Conservation (phyloP, 2,888 invertebrate species). For the Chymomyza caudatula region DNA sequence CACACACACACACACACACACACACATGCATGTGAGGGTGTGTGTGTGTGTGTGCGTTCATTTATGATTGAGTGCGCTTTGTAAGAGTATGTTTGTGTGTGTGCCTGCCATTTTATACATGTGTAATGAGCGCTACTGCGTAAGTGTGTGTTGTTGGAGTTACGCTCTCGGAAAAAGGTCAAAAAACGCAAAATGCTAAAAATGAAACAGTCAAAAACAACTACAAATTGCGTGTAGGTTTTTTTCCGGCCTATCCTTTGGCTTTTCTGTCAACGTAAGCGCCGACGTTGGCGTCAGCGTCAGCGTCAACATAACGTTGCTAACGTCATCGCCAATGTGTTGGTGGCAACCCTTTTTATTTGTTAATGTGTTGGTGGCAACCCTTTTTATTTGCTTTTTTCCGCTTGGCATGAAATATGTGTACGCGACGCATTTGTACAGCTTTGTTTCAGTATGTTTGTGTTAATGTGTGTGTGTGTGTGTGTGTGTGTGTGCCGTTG, state of each 20-base stretch:
- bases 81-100: constrained; percentile 15
- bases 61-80: constrained; percentile 65
- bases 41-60: constrained; percentile 36
- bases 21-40: not conserved
- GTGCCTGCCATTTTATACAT: constrained; percentile 1
- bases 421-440: too few species aligned
- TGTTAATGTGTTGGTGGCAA: constrained; percentile 32
- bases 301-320: not conserved
- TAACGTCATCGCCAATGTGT: constrained; percentile 18
- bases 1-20: not conserved
- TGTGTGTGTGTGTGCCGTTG: constrained; percentile 13
- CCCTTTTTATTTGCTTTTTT: constrained; percentile 55
- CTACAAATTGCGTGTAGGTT: constrained; percentile 55
- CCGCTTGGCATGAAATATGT: too few species aligned
- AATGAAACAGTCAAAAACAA: constrained; percentile 55
- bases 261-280: constrained; percentile 7
- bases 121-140: constrained; percentile 47
- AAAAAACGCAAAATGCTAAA: constrained; percentile 33
- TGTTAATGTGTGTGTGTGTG: too few species aligned
- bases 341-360: not conserved
- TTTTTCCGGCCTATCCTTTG: constrained; percentile 7
- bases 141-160: constrained; percentile 17
- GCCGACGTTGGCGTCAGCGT: not conserved
- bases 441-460: too few species aligned
- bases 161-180: constrained; percentile 12